phyloP scores from a whole-genome alignment of 2,113 vertebrate species.

The Ophthalmolycus amberensis region DNA sequence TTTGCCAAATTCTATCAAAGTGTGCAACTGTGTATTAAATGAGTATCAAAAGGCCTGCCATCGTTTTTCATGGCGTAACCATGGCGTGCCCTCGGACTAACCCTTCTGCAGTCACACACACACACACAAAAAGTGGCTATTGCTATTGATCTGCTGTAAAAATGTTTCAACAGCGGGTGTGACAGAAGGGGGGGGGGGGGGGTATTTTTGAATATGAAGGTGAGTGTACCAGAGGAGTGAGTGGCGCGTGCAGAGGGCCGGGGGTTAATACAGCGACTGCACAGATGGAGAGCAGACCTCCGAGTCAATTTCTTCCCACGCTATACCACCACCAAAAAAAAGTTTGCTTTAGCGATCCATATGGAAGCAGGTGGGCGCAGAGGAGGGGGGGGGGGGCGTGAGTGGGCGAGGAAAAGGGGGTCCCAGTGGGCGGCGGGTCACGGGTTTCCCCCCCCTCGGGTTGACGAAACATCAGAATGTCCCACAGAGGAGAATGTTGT shows the following conservation, averaged over 20 bases:
- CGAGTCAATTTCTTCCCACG: constrained; percentile 77
- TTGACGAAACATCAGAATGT: constrained; percentile 77
- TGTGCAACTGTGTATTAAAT: constrained; percentile 81
- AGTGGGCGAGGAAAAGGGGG: constrained; percentile 70
- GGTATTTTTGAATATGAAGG: constrained; percentile 53
- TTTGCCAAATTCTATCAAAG: constrained; percentile 83
- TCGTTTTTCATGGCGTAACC: constrained; percentile 78
- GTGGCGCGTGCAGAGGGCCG: constrained; percentile 56
- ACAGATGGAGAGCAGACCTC: constrained; percentile 48
- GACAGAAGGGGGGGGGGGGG: constrained; percentile 40
- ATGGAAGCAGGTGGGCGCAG: constrained; percentile 82
- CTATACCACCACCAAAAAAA: constrained; percentile 47
- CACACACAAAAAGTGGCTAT: constrained; percentile 21
- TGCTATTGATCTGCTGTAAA: constrained; percentile 70
- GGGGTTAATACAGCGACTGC: constrained; percentile 63
- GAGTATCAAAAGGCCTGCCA: constrained; percentile 71
- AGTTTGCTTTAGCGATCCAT: constrained; percentile 37
- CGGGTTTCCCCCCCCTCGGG: constrained; percentile 40
- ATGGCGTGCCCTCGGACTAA: constrained; percentile 60
- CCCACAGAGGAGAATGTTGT: constrained; percentile 67
- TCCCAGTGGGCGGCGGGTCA: constrained; percentile 77
- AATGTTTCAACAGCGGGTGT: constrained; percentile 52
- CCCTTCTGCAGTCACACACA: constrained; percentile 49
- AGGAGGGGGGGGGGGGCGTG: constrained; percentile 76
- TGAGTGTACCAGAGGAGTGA: constrained; percentile 51